Conservation (phyloP, 92 coral and sea anemone species). For the Palythoa grandis region DNA sequence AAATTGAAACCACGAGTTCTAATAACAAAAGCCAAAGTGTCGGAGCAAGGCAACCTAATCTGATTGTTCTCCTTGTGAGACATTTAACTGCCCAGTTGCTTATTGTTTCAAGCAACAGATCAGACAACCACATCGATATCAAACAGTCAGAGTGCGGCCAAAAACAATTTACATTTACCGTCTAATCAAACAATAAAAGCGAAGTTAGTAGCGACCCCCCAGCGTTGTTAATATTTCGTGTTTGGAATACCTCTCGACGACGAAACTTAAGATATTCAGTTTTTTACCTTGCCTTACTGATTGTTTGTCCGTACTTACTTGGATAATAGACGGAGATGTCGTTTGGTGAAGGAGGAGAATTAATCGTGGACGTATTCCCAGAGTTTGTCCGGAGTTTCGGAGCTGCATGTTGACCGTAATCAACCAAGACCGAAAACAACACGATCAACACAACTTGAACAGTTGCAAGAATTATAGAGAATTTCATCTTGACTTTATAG, state of each 20-base stretch:
- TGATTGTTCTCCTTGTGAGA: too few relatives aligned
- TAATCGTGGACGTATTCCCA: slow-evolving; percentile 27
- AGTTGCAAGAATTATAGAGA: slow-evolving; percentile 60
- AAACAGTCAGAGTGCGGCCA: too few relatives aligned
- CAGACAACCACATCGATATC: too few relatives aligned
- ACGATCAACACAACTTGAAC: slow-evolving; percentile 73
- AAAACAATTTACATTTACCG: too few relatives aligned
- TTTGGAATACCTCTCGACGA: background rate
- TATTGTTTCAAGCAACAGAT: too few relatives aligned
- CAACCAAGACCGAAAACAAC: slow-evolving; percentile 71
- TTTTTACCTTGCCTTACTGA: background rate
- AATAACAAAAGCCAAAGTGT: too few relatives aligned
- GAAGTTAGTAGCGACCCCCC: too few relatives aligned
- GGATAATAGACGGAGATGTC: slow-evolving; percentile 67
- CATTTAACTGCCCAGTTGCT: too few relatives aligned
- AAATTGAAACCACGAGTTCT: too few relatives aligned
- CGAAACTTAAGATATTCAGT: background rate
- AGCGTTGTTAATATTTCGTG: too few relatives aligned
- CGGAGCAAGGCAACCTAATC: too few relatives aligned
- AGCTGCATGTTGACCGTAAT: slow-evolving; percentile 77
- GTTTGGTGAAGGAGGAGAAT: slow-evolving; percentile 48
- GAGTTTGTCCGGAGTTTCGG: slow-evolving; percentile 56
- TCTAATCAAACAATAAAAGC: too few relatives aligned
- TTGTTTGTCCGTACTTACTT: slow-evolving; percentile 59
- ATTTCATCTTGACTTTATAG: slow-evolving; percentile 47